Evolutionary conservation across 2,888 invertebrate genomes (phyloP), one percentile per base, ranked within the genome.

Genomic region (Epistrophella euchroma): DNA sequence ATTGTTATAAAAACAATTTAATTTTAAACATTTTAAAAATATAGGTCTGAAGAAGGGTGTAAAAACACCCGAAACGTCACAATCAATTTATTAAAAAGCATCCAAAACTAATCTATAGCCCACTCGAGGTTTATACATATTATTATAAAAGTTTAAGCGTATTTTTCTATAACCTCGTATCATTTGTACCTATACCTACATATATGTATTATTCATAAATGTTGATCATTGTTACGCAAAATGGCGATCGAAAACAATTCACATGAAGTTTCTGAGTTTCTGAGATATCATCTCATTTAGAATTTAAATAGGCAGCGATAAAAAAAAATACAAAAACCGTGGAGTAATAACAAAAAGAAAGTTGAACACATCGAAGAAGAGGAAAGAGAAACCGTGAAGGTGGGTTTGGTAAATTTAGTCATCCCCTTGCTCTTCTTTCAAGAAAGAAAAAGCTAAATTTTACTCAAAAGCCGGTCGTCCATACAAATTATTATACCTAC

Each of bases 311-410:
- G 45, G 43, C 72, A 71, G n/a, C 79, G 60, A 56, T n/a, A 40
- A 47, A 17, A 7, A 45, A 5, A 45, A 47, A 68, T 10, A 58
- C 60, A 58, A 62, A 55, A 45, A 74, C 25, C 60, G 40, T 25
- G 15, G 68, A n/a, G 37, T 62, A 52, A 50, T 56, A 83, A 74
- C 62, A 74, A 84, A 79, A 84, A 84, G 83, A 84, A 84, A 84
- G 83, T 84, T 73, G 11, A 72, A 60, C 62, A 62, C 28, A 62
- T 60, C 17, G 40, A 72, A 73, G 19, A 62, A n/a, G 45, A 66
- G 68, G 56, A 83, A 78, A 83, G 78, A 74, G 78, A 83, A 74
- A 83, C 66, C 72, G 64, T 35, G 40, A 55, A 52, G 25, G 25
- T 52, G 66, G 32, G 6, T 13, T 60, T 0, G 19, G 45, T 55